Evolutionary conservation across 2,888 invertebrate genomes (phyloP), one percentile per base, ranked within the genome.

Genomic region (Leptopilina myrica): DNA sequence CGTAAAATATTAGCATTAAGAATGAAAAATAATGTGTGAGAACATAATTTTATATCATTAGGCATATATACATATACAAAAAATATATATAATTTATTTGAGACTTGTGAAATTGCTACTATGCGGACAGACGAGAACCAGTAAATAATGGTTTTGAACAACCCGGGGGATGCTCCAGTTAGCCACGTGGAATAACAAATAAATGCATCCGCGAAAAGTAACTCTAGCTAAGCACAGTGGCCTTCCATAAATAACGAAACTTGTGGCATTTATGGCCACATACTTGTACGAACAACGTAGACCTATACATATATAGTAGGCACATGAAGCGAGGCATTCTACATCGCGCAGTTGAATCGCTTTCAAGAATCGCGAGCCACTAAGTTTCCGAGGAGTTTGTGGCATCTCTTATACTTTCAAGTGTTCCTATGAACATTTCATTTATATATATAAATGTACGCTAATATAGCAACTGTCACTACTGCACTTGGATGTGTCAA

Each of bases 191-290:
- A 87, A 87, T 87, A 89, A 89, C 89, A 89, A 87, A 89, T 89
- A 89, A 89, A 89, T 89, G 88, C 80, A 88, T 88, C 86, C 84
- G 85, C 86, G 86, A 87, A 89, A 89, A 89, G 88, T 89, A 87
- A 88, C 85, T 86, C 84, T 80, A 82, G 83, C 84, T 86, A 88
- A 89, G 88, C 87, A 89, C 85, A 66, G 73, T 77, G 80, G 76
- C 80, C 79, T 80, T 78, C 83, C 83, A 84, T 89, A 89, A 89
- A 89, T 89, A 89, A 89, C 85, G 83, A 86, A 89, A 89, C 84
- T 89, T 88, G 86, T 86, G 86, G 86, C 88, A 85, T 88, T 89
- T 89, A 89, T 88, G 87, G 86, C 84, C 83, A 86, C 88, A 86
- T 87, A 87, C 86, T 85, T 88, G 85, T 80, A 66, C 81, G 84